These are phyloP conservation scores for Pristionchus japonicus DNA, from an alignment of 2,888 invertebrate species.

Conservation along the genomic window DNA sequence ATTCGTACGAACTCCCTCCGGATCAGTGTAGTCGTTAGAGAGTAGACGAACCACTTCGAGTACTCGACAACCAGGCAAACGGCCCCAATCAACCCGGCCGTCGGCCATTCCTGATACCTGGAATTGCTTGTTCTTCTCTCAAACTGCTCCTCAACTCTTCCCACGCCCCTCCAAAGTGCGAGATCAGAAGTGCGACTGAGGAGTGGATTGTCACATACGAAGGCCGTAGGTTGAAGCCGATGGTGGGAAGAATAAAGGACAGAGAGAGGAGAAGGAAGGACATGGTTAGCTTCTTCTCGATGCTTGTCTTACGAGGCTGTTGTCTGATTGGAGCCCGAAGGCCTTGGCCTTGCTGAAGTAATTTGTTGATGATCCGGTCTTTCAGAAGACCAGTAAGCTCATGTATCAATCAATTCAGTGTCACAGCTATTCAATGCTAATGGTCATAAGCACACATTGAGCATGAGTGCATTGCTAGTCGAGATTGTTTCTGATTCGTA, in stretches of 20 bases:
- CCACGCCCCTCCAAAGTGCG: background rate
- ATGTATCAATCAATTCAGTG: too few species aligned
- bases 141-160: background rate
- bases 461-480: background rate
- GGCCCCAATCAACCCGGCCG: background rate
- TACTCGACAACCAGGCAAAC: background rate
- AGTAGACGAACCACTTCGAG: conserved; percentile 17
- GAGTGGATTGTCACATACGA: background rate
- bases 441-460: background rate
- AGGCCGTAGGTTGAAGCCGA: background rate
- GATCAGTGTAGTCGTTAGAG: background rate
- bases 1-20: background rate
- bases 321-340: background rate
- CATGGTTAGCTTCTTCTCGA: conserved; percentile 1
- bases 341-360: background rate
- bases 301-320: background rate
- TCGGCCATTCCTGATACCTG: background rate
- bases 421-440: too few species aligned
- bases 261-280: conserved; percentile 11
- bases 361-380: background rate
- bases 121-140: background rate
- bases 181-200: background rate
- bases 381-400: too few species aligned
- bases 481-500: background rate
- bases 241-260: conserved; percentile 18